A percentile compares a stretch with the other conserved stretches of the same genome.
Conservation (phyloP, 2,888 invertebrate species). For the Eubasilissa splendida region DNA sequence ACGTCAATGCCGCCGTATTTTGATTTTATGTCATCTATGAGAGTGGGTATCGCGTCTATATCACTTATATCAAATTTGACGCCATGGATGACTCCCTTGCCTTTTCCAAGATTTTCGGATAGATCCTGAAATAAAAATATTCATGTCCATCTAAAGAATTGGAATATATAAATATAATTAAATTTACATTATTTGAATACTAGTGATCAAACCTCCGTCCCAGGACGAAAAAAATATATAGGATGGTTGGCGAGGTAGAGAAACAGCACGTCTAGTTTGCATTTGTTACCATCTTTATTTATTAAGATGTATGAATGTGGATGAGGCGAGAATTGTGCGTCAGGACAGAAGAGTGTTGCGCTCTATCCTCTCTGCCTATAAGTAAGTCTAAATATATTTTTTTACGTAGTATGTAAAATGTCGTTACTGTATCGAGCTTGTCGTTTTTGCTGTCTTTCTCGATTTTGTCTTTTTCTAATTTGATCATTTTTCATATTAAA, state of each 20-base stretch:
- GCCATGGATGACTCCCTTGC: background rate
- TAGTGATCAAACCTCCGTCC: background rate
- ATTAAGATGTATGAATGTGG: too few relatives aligned
- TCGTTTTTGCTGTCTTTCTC: too few relatives aligned
- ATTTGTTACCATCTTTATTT: background rate
- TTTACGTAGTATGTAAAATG: too few relatives aligned
- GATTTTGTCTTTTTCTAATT: too few relatives aligned
- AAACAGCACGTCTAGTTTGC: background rate
- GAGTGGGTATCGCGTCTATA: background rate
- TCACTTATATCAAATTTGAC: slow-evolving; percentile 13
- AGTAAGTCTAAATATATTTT: too few relatives aligned
- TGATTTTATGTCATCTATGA: slow-evolving; percentile 9
- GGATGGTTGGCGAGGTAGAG: background rate
- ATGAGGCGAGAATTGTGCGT: too few relatives aligned
- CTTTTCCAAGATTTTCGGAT: background rate
- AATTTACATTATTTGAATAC: too few relatives aligned
- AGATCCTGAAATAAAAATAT: background rate
- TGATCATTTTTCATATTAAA: too few relatives aligned
- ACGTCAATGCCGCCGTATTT: slow-evolving; percentile 31
- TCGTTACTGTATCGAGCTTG: too few relatives aligned
- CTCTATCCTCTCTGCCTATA: too few relatives aligned
- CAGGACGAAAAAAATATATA: background rate
- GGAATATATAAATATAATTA: too few relatives aligned
- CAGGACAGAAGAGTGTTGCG: too few relatives aligned
- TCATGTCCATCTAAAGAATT: background rate